phyloP scores from a whole-genome alignment of 1,140 invertebrate species.

The Nephila pilipes region DNA sequence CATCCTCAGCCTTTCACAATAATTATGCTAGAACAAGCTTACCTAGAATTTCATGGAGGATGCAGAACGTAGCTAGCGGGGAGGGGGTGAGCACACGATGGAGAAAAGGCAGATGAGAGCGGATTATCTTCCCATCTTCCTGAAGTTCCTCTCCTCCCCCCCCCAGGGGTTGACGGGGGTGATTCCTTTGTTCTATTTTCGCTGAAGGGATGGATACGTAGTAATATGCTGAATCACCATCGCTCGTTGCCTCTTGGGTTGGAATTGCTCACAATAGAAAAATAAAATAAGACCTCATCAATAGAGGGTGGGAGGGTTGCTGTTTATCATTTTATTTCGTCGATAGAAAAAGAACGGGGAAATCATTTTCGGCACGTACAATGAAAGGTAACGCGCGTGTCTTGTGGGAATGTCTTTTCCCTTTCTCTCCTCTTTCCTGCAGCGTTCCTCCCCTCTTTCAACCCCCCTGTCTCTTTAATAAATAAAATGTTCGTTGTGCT shows the following conservation, averaged over 20 bases:
- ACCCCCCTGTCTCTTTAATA: too few relatives aligned
- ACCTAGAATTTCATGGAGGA: not conserved
- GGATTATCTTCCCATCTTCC: constrained; percentile 64
- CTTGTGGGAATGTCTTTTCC: not conserved
- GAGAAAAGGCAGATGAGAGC: constrained; percentile 41
- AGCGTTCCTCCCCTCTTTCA: not conserved
- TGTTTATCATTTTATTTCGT: constrained; percentile 44
- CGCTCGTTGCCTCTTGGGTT: constrained; percentile 24
- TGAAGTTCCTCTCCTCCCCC: not conserved
- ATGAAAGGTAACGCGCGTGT: constrained; percentile 24
- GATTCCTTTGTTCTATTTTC: constrained; percentile 68
- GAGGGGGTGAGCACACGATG: not conserved
- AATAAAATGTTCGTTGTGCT: not conserved
- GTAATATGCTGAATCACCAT: constrained; percentile 69
- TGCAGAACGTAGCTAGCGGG: not conserved
- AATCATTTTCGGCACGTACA: constrained; percentile 65
- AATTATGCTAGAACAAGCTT: constrained; percentile 70
- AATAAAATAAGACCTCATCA: constrained; percentile 64
- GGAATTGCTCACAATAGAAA: constrained; percentile 50
- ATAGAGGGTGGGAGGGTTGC: not conserved
- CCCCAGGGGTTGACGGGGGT: not conserved
- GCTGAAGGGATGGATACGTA: constrained; percentile 2
- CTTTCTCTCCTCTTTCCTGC: not conserved
- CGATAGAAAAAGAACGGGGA: not conserved
- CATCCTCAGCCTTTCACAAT: constrained; percentile 30